These are phyloP conservation scores for Callimorpha dominula DNA, from an alignment of 2,888 invertebrate genomes.

Conservation along the genomic window DNA sequence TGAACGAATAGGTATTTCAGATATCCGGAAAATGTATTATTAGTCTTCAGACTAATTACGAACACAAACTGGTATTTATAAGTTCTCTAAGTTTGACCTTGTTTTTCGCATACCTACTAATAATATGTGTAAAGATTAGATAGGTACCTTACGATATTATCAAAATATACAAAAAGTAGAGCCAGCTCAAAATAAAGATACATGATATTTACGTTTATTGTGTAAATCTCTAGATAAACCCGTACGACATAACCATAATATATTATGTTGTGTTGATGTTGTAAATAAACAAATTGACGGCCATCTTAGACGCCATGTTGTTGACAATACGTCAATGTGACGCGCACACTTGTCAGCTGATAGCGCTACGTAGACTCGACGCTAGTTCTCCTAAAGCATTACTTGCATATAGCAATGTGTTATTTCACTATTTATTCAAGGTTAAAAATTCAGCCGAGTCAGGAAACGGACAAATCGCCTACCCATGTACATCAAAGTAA, in stretches of 20 bases:
- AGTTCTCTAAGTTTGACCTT: conserved; percentile 6
- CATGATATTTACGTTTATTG: conserved; percentile 7
- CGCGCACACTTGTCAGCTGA: conserved; percentile 73
- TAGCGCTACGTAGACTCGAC: conserved; percentile 55
- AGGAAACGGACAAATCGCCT: conserved; percentile 22
- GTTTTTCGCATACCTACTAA: not conserved
- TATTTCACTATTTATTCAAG: conserved; percentile 13
- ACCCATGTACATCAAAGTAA: conserved; percentile 28
- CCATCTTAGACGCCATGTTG: conserved; percentile 79
- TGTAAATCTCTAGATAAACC: conserved; percentile 29
- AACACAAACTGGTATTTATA: not conserved
- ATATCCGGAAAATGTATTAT: not conserved
- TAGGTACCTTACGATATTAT: conserved; percentile 2
- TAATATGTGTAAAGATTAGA: not conserved
- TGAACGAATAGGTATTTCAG: too few species aligned
- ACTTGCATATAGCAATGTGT: conserved; percentile 29
- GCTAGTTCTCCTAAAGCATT: conserved; percentile 30
- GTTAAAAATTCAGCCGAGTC: not conserved
- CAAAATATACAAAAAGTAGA: conserved; percentile 9
- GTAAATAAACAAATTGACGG: conserved; percentile 76
- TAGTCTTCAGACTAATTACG: not conserved
- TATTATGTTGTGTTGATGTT: conserved; percentile 56
- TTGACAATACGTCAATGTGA: conserved; percentile 71
- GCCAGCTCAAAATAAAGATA: not conserved
- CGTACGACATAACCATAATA: conserved; percentile 34